Base-by-base conservation (phyloP, 2,797 vertebrate genomes). In the Potorous gilbertii region DNA sequence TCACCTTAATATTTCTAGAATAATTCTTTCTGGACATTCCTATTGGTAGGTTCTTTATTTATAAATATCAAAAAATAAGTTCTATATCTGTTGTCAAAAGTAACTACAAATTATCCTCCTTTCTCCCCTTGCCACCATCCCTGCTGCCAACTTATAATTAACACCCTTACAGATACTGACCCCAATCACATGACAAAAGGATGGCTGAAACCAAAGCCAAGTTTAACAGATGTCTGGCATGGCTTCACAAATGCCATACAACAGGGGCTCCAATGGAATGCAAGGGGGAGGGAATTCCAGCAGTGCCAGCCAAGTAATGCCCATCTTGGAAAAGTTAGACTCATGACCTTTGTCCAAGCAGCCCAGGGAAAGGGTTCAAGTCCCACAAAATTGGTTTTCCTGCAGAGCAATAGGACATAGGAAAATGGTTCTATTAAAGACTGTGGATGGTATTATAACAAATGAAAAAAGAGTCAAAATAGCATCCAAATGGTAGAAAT, bases 211-310 rank as follows among this genome's bases (percentile, higher is more conserved):
- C 6, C 31, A 57, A 93, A 93, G 96, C 91, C 81, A 97, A 96
- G 56, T 91, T 81, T 93, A 93, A 92, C 97, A 97, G 96, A 97
- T 96, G 96, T 91, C 96, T 96, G 96, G 96, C 93, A 97, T 92
- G n/a, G 14, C 6, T 34, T 13, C 27, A n/a, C 14, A 55, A 97
- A 96, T 96, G 55, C 96, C 93, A 93, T 50, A 90, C 90, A 97
- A 62, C 9, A 50, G 91, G 96, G 92, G 40, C 74, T 95, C 91
- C 31, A 0, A 1, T 90, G 97, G 96, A 94, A 98, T 96, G 94
- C 55, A 56, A 0, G 57, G 96, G 90, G 90, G 92, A 95, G 93
- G 91, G 94, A 93, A 96, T 96, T 96, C 95, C 97, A 96, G 91
- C 93, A 90, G 52, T 11, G 55, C n/a, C 66, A 90, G 97, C 74